phyloP scores from a whole-genome alignment of 2,797 vertebrate genomes.

The Melanotaenia nigrans region DNA sequence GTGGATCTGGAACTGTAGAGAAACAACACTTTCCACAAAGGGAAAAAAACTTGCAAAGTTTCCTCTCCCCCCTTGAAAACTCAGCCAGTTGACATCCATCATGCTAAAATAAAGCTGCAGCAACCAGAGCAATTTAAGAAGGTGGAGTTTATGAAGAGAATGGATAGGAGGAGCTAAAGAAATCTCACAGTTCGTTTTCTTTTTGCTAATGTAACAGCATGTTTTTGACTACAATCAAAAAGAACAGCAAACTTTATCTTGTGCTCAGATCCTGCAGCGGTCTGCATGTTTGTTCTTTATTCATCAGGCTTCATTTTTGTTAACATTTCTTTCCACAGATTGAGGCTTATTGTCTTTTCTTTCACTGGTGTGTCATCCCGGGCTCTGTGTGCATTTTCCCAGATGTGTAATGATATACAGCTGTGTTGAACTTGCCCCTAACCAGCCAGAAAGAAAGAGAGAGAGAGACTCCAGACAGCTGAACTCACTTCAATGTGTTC shows the following conservation, averaged over 20 bases:
- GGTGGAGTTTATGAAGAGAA: conserved; percentile 56
- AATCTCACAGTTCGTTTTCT: conserved; percentile 8
- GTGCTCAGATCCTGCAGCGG: neutral
- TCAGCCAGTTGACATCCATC: conserved; percentile 51
- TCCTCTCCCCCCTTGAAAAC: conserved; percentile 59
- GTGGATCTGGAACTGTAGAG: conserved; percentile 48
- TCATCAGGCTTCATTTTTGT: conserved; percentile 7
- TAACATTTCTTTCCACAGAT: conserved; percentile 5
- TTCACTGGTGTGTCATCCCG: conserved; percentile 56
- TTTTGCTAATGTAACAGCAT: conserved; percentile 3
- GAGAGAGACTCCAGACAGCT: conserved; percentile 81
- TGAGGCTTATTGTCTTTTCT: conserved; percentile 42
- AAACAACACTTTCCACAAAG: conserved; percentile 75
- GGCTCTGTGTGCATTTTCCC: conserved; percentile 71
- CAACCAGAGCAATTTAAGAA: conserved; percentile 46
- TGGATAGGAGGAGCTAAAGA: conserved; percentile 47
- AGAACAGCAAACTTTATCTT: conserved; percentile 12
- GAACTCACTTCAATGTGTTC: conserved; percentile 83
- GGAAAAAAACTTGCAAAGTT: conserved; percentile 29
- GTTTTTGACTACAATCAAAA: neutral
- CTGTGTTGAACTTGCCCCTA: conserved; percentile 66
- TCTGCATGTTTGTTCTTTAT: conserved; percentile 9
- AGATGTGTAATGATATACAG: conserved; percentile 84
- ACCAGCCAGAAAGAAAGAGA: conserved; percentile 56
- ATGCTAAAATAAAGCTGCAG: conserved; percentile 57